phyloP scores from a whole-genome alignment of 2,888 invertebrate species.

The Drosophila ezoana region DNA sequence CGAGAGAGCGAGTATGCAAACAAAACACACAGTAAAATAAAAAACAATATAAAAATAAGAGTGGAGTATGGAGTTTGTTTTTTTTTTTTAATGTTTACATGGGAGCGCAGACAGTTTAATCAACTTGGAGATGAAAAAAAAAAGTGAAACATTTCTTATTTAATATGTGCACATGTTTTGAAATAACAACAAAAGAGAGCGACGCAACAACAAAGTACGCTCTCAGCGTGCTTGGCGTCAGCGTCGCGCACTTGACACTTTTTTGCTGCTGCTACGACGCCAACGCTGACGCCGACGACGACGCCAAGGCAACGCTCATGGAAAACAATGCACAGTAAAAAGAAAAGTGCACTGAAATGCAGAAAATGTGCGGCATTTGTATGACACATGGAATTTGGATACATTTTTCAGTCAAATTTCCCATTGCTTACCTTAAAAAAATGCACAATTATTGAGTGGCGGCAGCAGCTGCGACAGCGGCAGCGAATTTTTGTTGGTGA shows the following conservation, averaged over 20 bases:
- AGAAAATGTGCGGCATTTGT: conserved; percentile 44
- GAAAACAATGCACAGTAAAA: conserved; percentile 50
- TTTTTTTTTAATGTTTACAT: conserved; percentile 47
- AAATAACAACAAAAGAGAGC: conserved; percentile 33
- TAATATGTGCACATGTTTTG: conserved; percentile 57
- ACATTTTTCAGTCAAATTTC: conserved; percentile 21
- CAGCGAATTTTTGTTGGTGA: conserved; percentile 35
- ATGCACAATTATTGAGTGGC: conserved; percentile 58
- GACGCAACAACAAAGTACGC: conserved; percentile 6
- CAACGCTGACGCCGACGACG: conserved; percentile 15
- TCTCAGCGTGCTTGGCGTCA: conserved; percentile 16
- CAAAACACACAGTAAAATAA: conserved; percentile 17
- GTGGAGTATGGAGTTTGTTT: conserved; percentile 27
- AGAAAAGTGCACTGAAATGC: conserved; percentile 40
- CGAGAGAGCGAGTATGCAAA: conserved; percentile 15
- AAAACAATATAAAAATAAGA: conserved; percentile 19
- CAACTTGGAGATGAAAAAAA: conserved; percentile 27
- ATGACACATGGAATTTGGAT: conserved; percentile 43
- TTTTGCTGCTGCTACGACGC: conserved; percentile 31
- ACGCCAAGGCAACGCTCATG: conserved; percentile 29
- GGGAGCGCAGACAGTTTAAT: conserved; percentile 42
- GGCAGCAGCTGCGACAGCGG: conserved; percentile 15
- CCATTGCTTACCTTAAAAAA: conserved; percentile 62
- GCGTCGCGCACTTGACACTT: conserved; percentile 65
- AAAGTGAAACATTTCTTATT: conserved; percentile 27